These are phyloP conservation scores for Hystrix cristata DNA, from an alignment of 2,113 vertebrate species.

Conservation along the genomic window DNA sequence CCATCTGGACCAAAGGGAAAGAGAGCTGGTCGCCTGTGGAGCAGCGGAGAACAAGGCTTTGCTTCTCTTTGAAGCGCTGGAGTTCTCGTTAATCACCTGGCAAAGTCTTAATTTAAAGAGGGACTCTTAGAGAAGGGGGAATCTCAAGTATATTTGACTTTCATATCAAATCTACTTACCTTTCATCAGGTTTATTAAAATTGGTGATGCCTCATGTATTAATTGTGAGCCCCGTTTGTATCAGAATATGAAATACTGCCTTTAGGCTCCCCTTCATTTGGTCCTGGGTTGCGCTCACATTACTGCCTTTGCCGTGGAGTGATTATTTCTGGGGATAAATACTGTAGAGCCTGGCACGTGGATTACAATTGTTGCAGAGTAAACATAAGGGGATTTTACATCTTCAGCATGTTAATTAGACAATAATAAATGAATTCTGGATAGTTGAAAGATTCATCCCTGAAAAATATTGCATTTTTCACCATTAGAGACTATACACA, in stretches of 20 bases:
- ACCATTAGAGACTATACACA: background rate
- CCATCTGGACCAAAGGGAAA: slow-evolving; percentile 63
- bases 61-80: slow-evolving; percentile 62
- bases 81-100: slow-evolving; percentile 75
- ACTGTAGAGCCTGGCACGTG: background rate
- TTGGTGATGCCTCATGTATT: background rate
- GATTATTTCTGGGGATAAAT: slow-evolving; percentile 55
- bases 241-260: background rate
- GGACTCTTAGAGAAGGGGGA: slow-evolving; percentile 35
- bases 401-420: slow-evolving; percentile 48
- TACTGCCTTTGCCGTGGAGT: background rate
- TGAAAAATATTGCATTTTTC: background rate
- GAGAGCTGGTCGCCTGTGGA: slow-evolving; percentile 42
- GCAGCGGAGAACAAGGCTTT: slow-evolving; percentile 63
- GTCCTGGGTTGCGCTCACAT: background rate
- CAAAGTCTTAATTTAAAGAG: slow-evolving; percentile 81
- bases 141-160: slow-evolving; percentile 70
- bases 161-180: slow-evolving; percentile 66
- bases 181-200: slow-evolving; percentile 75
- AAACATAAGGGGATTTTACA: background rate
- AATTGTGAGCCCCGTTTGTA: slow-evolving; percentile 4
- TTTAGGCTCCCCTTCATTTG: background rate
- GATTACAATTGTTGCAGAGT: background rate
- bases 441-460: background rate
- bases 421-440: background rate